Conservation (phyloP, 1,140 invertebrate genomes). For the Limonius californicus region DNA sequence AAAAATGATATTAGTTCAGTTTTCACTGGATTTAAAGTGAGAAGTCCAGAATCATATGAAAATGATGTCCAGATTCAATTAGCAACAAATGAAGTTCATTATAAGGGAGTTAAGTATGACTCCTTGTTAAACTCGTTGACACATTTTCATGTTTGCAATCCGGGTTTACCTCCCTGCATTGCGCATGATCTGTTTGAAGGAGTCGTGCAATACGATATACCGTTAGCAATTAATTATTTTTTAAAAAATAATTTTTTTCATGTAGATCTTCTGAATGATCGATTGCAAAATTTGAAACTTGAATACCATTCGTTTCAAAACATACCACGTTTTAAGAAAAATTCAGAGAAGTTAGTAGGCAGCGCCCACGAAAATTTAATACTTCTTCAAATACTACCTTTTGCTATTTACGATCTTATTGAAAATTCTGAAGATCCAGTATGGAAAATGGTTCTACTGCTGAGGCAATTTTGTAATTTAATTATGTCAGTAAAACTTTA, state of each 20-base stretch:
- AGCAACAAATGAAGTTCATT: no score
- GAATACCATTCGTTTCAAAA: neutral
- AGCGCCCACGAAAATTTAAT: constrained; percentile 20
- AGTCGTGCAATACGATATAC: no score
- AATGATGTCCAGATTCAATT: no score
- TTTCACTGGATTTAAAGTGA: no score
- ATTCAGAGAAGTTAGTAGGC: constrained; percentile 14
- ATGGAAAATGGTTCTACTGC: constrained; percentile 12
- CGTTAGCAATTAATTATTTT: no score
- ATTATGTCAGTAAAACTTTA: constrained; percentile 15
- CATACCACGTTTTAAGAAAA: constrained; percentile 15
- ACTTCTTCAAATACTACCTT: constrained; percentile 18
- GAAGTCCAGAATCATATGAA: no score
- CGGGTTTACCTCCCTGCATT: constrained; percentile 17
- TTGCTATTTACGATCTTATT: constrained; percentile 7
- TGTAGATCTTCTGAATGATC: constrained; percentile 10
- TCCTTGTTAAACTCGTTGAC: constrained; percentile 4
- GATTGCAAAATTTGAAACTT: neutral
- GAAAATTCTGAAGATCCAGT: neutral
- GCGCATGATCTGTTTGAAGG: constrained; percentile 20
- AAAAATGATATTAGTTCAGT: no score
- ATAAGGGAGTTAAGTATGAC: constrained; percentile 6
- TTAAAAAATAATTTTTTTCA: no score
- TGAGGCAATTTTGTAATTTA: constrained; percentile 18
- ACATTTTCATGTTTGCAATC: constrained; percentile 14